Base-by-base conservation (phyloP, 2,888 invertebrate species). In the Cerceris rybyensis region DNA sequence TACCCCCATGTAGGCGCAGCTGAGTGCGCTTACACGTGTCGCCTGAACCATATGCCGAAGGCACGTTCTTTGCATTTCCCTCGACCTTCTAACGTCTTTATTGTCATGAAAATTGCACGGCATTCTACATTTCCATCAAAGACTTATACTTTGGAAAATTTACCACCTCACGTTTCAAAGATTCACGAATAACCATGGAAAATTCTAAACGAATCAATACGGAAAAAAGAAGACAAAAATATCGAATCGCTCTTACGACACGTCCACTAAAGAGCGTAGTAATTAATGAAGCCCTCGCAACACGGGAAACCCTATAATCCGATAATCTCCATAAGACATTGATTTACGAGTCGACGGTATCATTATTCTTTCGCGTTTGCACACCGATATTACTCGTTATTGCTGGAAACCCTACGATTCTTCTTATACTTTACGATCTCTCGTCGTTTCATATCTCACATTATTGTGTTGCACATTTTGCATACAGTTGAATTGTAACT, bases 271-370 rank as follows among this genome's bases (percentile, higher is more conserved):
- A 78, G 60, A 70, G 64, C 61, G 63, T 43, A 70, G 63, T 84
- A 83, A 84, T 83, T 83, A 84, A 83, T 83, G 78, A 80, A 83
- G 73, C 39, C n/a, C 57, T 64, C 65, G 42, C 60, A 71, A 77
- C 70, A 58, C 60, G 61, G 71, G 69, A 61, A 76, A 79, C 76
- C 79, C 84, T 70, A 74, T 79, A 84, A 84, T 81, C 84, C 81
- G 71, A 71, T 74, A 74, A 79, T 84, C 74, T 61, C 67, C 43
- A 67, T 46, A 74, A 68, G 81, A 83, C 79, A 39, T 84, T 83
- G 79, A 83, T 83, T 84, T 84, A 83, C 84, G 84, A 81, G 72
- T 68, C 81, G 68, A 59, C 41, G 41, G 78, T 83, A 70, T 78
- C 81, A 84, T 83, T 83, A 83, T 73, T 83, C 78, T 83, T 81